Evolutionary conservation across 2,888 invertebrate genomes (phyloP), one percentile per base, ranked within the genome.

Genomic region (Plebejus anna): DNA sequence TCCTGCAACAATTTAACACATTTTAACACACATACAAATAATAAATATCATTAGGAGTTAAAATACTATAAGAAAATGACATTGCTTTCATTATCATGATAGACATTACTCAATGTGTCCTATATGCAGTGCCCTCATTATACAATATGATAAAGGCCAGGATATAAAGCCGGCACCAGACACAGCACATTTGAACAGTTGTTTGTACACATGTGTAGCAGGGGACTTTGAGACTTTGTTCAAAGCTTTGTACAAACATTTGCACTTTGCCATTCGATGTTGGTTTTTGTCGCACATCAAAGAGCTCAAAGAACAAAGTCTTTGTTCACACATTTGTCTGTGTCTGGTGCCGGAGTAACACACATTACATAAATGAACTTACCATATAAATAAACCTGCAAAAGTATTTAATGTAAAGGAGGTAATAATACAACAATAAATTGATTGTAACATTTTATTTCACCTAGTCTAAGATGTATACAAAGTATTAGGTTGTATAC

Each of bases 1-100:
- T 90, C 89, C 94, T 94, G 84, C 80, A 94, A 94, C 87, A 91
- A 90, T 81, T 79, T 77, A 81, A 78, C 61, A 57, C 51, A 78
- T 70, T 57, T 79, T 73, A 76, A 77, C 6, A 71, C 16, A 6
- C 38, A 71, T 22, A 71, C 28, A 61, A 61, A 22, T 28, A 28
- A 22, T 61, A 61, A 7, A 7, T 61, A 7, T 11, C 16, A 66
- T 2, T 13, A 36, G 1, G 1, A 61, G 11, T 66, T 66, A 13
- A 32, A 66, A 66, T 66, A 4, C 16, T 32, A 16, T 66, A 36
- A 16, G 66, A 32, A 66, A 32, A 36, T 3, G 2, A 32, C 32
- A 66, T 66, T n/a, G 7, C n/a, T 61, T 61, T 61, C 36, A 73
- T 73, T 73, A 73, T 55, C 73, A 55, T 73, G 32, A 32, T 55